A percentile compares a stretch with the other conserved stretches of the same genome.
Conservation (phyloP, 2,888 invertebrate species). For the Euzophera pinguis region DNA sequence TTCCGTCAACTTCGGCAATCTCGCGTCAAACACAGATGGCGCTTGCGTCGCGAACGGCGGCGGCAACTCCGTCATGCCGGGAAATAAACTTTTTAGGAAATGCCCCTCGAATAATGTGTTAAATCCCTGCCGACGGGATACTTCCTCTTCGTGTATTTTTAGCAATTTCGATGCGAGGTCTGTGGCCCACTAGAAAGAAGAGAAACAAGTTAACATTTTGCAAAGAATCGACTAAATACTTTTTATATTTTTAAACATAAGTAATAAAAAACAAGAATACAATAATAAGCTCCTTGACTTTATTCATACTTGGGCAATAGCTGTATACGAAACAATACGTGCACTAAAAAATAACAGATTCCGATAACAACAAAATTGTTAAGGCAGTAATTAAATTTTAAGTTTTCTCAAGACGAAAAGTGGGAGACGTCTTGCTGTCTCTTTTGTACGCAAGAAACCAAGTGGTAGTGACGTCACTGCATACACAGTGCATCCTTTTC, state of each 20-base stretch:
- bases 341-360: too few relatives aligned
- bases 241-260: neutral
- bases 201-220: neutral
- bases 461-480: too few relatives aligned
- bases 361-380: too few relatives aligned
- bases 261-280: too few relatives aligned
- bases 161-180: constrained; percentile 88
- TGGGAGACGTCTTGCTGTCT: too few relatives aligned
- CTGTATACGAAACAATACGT: too few relatives aligned
- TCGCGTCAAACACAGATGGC: constrained; percentile 87
- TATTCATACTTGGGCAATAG: too few relatives aligned
- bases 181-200: constrained; percentile 86
- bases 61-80: constrained; percentile 93
- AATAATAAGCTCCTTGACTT: too few relatives aligned
- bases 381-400: too few relatives aligned
- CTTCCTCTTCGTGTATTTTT: constrained; percentile 91
- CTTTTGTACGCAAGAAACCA: too few relatives aligned
- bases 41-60: constrained; percentile 90
- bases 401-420: too few relatives aligned
- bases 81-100: constrained; percentile 91
- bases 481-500: too few relatives aligned
- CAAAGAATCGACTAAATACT: neutral
- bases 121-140: constrained; percentile 88
- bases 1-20: constrained; percentile 82
- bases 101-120: constrained; percentile 89